These are phyloP conservation scores for Otus scops DNA, from an alignment of 2,797 vertebrate genomes.

Conservation along the genomic window DNA sequence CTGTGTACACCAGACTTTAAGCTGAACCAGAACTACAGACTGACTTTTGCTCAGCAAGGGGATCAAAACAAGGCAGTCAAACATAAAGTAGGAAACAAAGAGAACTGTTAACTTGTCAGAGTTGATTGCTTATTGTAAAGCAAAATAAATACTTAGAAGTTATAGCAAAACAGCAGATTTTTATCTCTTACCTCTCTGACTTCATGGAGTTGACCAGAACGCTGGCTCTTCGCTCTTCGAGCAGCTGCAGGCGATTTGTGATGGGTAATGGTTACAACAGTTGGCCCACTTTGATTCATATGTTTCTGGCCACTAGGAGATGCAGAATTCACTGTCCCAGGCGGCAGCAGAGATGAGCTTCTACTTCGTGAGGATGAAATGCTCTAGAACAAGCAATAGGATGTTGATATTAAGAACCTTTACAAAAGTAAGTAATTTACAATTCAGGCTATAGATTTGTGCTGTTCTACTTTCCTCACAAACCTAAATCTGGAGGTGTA, in stretches of 20 bases:
- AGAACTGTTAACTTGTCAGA: neutral
- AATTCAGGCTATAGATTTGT: neutral
- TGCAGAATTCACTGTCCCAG: conserved; percentile 84
- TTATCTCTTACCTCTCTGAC: conserved; percentile 90
- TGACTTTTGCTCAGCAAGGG: neutral
- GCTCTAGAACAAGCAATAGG: conserved; percentile 78
- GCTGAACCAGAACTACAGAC: neutral
- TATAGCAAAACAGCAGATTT: neutral
- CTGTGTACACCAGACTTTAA: neutral
- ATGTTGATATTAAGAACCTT: conserved; percentile 30
- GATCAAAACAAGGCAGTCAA: neutral
- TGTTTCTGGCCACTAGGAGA: conserved; percentile 88
- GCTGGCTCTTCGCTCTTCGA: conserved; percentile 85
- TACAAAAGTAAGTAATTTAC: neutral
- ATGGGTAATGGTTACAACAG: conserved; percentile 92
- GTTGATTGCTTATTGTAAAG: neutral
- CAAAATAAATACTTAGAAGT: neutral
- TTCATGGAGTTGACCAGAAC: conserved; percentile 86
- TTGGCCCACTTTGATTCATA: conserved; percentile 75
- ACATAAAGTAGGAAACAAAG: neutral
- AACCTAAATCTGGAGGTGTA: neutral
- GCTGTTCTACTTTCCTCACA: neutral
- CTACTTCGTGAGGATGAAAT: conserved; percentile 84
- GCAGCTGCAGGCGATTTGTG: conserved; percentile 94
- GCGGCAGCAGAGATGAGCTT: conserved; percentile 90